phyloP scores from a whole-genome alignment of 2,797 vertebrate genomes.

The Microctenopoma lineatum region DNA sequence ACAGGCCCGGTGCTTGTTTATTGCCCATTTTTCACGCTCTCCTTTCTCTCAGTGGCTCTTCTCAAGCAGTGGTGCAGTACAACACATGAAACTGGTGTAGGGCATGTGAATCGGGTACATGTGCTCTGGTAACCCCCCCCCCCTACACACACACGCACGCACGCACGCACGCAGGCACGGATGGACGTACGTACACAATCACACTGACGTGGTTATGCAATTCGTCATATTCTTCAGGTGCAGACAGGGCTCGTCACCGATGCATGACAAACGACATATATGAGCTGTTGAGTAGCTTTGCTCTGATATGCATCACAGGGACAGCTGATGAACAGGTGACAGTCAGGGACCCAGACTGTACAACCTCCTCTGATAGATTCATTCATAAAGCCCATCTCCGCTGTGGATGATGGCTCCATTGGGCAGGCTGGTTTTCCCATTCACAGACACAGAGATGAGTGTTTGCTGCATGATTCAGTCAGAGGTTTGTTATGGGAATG shows the following conservation, averaged over 20 bases:
- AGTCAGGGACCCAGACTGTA: slow-evolving; percentile 18
- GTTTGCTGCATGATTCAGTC: slow-evolving; percentile 49
- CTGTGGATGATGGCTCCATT: slow-evolving; percentile 64
- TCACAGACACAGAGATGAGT: slow-evolving; percentile 56
- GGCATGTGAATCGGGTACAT: slow-evolving; percentile 73
- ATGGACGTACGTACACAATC: slow-evolving; percentile 37
- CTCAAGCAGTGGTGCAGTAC: slow-evolving; percentile 74
- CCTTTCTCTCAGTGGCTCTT: slow-evolving; percentile 47
- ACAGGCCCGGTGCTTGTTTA: slow-evolving; percentile 73
- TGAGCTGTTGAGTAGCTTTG: slow-evolving; percentile 20
- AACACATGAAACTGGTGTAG: slow-evolving; percentile 61
- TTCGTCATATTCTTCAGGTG: slow-evolving; percentile 67
- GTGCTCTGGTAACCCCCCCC: slow-evolving; percentile 44
- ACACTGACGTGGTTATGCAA: slow-evolving; percentile 76
- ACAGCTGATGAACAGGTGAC: slow-evolving; percentile 52
- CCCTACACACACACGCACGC: slow-evolving; percentile 14
- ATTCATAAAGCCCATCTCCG: slow-evolving; percentile 79
- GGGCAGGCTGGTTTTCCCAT: slow-evolving; percentile 61
- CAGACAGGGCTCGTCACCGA: slow-evolving; percentile 48
- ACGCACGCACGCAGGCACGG: slow-evolving; percentile 27
- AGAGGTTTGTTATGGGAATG: slow-evolving; percentile 35
- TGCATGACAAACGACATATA: slow-evolving; percentile 42
- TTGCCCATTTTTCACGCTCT: slow-evolving; percentile 67
- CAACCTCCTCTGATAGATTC: slow-evolving; percentile 64
- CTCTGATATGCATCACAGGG: slow-evolving; percentile 36